Evolutionary conservation across 92 coral and sea anemone species (phyloP), one percentile per base, ranked within the genome.

Genomic region (Diadumene lineata): DNA sequence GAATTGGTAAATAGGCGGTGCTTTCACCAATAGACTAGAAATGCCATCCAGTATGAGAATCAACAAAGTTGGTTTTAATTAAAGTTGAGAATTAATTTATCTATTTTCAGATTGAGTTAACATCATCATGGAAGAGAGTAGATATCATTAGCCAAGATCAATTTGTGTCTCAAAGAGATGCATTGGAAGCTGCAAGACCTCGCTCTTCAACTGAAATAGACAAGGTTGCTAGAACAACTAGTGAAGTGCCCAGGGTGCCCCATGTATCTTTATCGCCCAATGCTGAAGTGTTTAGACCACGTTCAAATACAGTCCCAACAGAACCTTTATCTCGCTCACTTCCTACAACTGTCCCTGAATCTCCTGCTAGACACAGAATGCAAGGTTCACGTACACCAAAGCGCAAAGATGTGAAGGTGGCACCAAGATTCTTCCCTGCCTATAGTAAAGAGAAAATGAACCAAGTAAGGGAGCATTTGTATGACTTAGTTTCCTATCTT

Each of bases 261-360:
- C 70, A 74, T 22, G 65, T 87, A 7, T 75, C 92, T 21, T 81
- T 94, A 21, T 94, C 98, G 22, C 98, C 98, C 4, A 92, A 85
- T 75, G 98, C 98, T 31, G 97, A 92, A 50, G 96, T 92, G n/a
- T 94, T 94, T 83, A 85, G 98, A 43, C 98, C 98, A 22, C 92
- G 98, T 19, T 79, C 98, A 25, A 86, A 74, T 79, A 94, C 98
- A 33, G 74, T 88, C 7, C 97, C 97, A 0, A 0, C 85, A 3
- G 90, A 91, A 31, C 90, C 85, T 0, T 65, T 94, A 32, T 94
- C 98, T 16, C 75, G 93, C 28, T 94, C 98, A 21, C 92, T 94
- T 8, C 98, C 98, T 1, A 86, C 98, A 10, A 38, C 86, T 10
- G 96, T 94, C 18, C 97, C 97, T 4, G 92, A 82, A 65, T 75